A percentile compares a stretch with the other conserved stretches of the same genome.
Conservation (phyloP, 2,797 vertebrate genomes). For the Serranus cabrilla region DNA sequence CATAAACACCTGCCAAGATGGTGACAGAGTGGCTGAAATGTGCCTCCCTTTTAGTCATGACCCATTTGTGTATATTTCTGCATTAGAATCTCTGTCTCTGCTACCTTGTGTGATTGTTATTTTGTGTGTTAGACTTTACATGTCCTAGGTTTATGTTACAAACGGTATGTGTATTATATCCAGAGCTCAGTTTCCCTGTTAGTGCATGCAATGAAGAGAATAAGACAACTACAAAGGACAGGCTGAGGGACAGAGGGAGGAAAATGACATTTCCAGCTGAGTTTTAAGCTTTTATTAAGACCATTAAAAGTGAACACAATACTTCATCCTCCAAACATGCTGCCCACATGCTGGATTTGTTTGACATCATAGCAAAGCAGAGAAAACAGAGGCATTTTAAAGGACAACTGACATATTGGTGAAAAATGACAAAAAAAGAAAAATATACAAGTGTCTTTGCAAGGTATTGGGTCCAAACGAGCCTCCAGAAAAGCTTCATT, state of each 20-base stretch:
- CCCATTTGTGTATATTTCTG: slow-evolving; percentile 16
- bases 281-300: slow-evolving; percentile 47
- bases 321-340: slow-evolving; percentile 26
- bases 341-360: slow-evolving; percentile 39
- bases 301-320: slow-evolving; percentile 51
- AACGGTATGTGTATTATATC: slow-evolving; percentile 8
- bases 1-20: slow-evolving; percentile 62
- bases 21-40: slow-evolving; percentile 36
- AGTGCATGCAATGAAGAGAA: slow-evolving; percentile 10
- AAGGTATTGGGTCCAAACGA: slow-evolving; percentile 4
- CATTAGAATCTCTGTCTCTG: background rate
- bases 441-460: background rate
- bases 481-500: slow-evolving; percentile 1
- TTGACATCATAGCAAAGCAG: slow-evolving; percentile 8
- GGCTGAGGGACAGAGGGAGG: background rate
- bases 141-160: slow-evolving; percentile 5
- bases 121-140: background rate
- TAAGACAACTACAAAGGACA: slow-evolving; percentile 32
- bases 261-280: slow-evolving; percentile 49
- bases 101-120: background rate
- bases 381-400: slow-evolving; percentile 11
- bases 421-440: slow-evolving; percentile 5
- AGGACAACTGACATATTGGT: background rate
- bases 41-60: slow-evolving; percentile 16
- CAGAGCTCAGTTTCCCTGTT: slow-evolving; percentile 20